Conservation (phyloP, 2,888 invertebrate genomes). For the Bursaphelenchus okinawaensis region DNA sequence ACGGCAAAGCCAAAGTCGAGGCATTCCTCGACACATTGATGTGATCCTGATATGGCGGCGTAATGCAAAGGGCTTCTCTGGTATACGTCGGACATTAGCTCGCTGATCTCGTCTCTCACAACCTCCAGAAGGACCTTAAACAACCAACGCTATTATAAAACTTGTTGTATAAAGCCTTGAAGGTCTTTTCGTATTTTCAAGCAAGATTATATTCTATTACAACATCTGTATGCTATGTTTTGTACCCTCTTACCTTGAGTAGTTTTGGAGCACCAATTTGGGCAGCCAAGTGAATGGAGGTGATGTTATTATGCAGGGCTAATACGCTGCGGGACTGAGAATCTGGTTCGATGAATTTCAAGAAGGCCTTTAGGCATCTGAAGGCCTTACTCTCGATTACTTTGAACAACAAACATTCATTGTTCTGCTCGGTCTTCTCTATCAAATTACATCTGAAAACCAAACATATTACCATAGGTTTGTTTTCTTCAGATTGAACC, state of each 20-base stretch:
- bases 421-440: not conserved
- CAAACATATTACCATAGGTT: too few species aligned
- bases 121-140: not conserved
- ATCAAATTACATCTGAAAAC: not conserved
- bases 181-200: not conserved
- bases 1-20: conserved; percentile 14
- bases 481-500: too few species aligned
- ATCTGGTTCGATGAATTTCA: not conserved
- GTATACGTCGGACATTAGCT: not conserved
- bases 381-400: not conserved
- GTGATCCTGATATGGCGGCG: conserved; percentile 5
- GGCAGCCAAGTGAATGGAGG: conserved; percentile 50
- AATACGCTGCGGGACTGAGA: not conserved
- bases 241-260: conserved; percentile 29
- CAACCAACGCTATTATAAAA: too few species aligned
- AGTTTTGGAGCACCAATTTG: conserved; percentile 34
- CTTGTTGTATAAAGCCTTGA: too few species aligned
- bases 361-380: not conserved
- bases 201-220: too few species aligned
- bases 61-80: conserved; percentile 17
- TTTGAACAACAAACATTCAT: not conserved
- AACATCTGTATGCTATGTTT: too few species aligned
- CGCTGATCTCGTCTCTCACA: not conserved
- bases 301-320: conserved; percentile 24
- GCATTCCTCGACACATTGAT: not conserved